Evolutionary conservation across 2,113 vertebrate species (phyloP).

Genomic region (Vulpes ferrilata): DNA sequence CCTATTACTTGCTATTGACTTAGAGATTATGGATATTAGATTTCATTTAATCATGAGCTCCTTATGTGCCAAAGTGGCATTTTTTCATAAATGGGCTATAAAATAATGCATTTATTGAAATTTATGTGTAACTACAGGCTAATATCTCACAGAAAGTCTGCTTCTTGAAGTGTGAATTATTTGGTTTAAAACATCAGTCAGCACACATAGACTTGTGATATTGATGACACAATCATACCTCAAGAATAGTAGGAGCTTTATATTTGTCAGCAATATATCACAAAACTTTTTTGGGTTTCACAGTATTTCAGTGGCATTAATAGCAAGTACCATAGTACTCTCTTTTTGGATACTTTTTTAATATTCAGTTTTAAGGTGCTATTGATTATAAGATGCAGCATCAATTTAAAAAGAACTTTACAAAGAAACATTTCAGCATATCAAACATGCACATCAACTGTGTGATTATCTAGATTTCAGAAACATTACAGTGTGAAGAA

Average conservation of each 20-base stretch:
- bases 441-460: background rate
- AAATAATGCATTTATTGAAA: slow-evolving; percentile 8
- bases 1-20: background rate
- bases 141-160: background rate
- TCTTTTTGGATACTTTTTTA: background rate
- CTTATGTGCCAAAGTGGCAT: background rate
- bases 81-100: background rate
- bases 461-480: background rate
- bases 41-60: slow-evolving; percentile 6
- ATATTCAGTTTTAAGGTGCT: background rate
- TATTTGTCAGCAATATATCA: background rate
- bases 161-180: background rate
- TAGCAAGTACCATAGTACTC: background rate
- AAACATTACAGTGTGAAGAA: background rate
- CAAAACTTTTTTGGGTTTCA: background rate
- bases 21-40: background rate
- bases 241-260: background rate
- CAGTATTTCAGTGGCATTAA: background rate
- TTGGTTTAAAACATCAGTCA: background rate
- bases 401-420: background rate
- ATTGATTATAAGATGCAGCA: background rate
- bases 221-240: background rate
- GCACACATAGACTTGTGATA: background rate
- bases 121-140: background rate
- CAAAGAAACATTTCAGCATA: background rate